Base-by-base conservation (phyloP, 2,888 invertebrate species). In the Apodemia zela region DNA sequence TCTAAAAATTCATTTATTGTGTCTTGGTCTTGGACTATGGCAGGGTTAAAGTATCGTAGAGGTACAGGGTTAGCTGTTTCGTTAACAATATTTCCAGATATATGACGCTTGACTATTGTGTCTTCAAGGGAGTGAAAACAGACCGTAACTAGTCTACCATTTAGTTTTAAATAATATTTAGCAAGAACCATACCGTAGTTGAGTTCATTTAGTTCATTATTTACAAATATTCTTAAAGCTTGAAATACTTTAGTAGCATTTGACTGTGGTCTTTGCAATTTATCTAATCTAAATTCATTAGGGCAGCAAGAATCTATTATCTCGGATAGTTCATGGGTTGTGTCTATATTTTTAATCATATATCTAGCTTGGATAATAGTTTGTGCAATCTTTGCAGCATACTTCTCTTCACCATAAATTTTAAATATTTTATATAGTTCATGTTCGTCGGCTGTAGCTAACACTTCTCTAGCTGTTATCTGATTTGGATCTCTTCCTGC, bases 121-220 rank as follows among this genome's bases (percentile, higher is more conserved):
- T 99, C 99, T 92, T 99, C 98, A 29, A 98, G 88, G 0, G 98
- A 98, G 85, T 98, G 98, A 82, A 98, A 99, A 15, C 97, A 95
- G 51, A 99, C 94, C 0, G 96, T 95, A 0, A 97, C 95, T 66
- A 98, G 81, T 66, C 94, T 92, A 0, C 98, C 98, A 47, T 95
- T 94, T 0, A 94, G 84, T 86, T 96, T 97, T 25, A 99, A 92
- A 76, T 94, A 96, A 76, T 93, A 93, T 68, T 95, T 94, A 0
- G 98, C 96, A 63, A 98, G 75, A 29, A 96, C 80, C 84, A 99
- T 94, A 0, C 95, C 98, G 81, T 96, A 97, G 88, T 98, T 97
- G 1, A 99, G 93, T 92, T 99, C 98, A 81, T 99, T 99, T 0
- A 99, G 87, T 89, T 99, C 99, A 82, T 99, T 97, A 80, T 99